Percentiles rank a stretch among this genome's conserved stretches.
Conservation (phyloP, 2,113 vertebrate genomes). For the Microtus richardsoni region DNA sequence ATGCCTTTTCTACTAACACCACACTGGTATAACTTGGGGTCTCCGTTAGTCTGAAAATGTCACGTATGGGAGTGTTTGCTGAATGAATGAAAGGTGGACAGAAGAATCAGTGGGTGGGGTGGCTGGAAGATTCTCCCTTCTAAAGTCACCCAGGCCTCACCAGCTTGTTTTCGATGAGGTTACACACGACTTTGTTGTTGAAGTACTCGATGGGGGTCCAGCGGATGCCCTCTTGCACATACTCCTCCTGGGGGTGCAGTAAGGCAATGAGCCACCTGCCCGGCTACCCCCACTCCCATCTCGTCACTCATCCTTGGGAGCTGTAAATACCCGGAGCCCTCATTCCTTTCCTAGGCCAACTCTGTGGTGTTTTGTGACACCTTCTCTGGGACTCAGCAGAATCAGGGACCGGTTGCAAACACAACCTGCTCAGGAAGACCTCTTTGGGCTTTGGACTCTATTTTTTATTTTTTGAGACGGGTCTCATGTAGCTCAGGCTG, state of each 20-base stretch:
- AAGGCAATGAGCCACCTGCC: background rate
- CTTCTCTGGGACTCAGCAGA: background rate
- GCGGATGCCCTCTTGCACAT: constrained; percentile 97
- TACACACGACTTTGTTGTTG: constrained; percentile 99
- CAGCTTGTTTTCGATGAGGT: constrained; percentile 99
- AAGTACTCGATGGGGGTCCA: constrained; percentile 98
- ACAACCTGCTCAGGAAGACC: background rate
- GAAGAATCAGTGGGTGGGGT: background rate
- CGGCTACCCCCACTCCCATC: background rate
- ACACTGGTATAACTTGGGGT: background rate
- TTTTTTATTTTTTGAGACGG: background rate
- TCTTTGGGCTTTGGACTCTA: background rate
- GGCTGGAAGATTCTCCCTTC: background rate
- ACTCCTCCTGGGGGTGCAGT: constrained; percentile 92
- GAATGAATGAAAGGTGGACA: background rate
- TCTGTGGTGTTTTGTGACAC: background rate
- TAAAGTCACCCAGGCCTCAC: constrained; percentile 83
- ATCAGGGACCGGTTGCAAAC: no score
- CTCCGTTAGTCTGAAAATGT: background rate
- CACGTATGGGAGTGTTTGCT: background rate
- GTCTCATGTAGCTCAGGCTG: background rate
- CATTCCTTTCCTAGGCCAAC: background rate
- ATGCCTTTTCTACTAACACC: background rate
- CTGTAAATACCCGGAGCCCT: accelerated
- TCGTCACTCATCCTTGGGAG: background rate